These are phyloP conservation scores for Hanleya hanleyi DNA, from an alignment of 2,888 invertebrate genomes.

Conservation along the genomic window DNA sequence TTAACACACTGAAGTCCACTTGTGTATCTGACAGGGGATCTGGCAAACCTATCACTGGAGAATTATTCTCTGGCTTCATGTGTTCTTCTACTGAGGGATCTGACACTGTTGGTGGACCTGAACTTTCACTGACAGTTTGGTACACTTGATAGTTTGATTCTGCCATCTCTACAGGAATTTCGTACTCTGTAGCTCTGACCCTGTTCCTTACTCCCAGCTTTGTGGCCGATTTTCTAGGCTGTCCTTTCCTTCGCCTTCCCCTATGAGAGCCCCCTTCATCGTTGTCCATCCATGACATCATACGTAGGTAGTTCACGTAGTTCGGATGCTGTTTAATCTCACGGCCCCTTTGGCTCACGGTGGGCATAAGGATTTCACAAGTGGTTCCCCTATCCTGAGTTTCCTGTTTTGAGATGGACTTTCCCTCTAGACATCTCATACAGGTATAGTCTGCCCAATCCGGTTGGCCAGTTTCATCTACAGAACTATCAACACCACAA, in stretches of 20 bases:
- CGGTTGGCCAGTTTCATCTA: not conserved
- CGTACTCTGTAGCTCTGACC: too few relatives aligned
- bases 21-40: too few relatives aligned
- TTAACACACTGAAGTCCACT: too few relatives aligned
- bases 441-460: not conserved
- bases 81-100: too few relatives aligned
- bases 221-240: too few relatives aligned
- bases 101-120: too few relatives aligned
- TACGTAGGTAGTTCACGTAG: not conserved
- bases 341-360: conserved; percentile 28
- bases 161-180: too few relatives aligned
- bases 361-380: conserved; percentile 30
- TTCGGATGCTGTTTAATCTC: conserved; percentile 19
- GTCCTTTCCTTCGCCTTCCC: not conserved
- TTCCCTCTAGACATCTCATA: not conserved
- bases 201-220: too few relatives aligned
- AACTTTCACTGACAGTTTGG: too few relatives aligned
- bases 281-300: not conserved
- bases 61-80: too few relatives aligned
- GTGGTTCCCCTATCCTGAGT: conserved; percentile 27
- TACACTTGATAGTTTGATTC: too few relatives aligned
- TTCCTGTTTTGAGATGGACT: not conserved
- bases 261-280: not conserved
- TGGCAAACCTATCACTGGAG: too few relatives aligned
- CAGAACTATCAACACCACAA: not conserved